phyloP scores from a whole-genome alignment of 2,113 vertebrate genomes.

The Dermatemys mawii region DNA sequence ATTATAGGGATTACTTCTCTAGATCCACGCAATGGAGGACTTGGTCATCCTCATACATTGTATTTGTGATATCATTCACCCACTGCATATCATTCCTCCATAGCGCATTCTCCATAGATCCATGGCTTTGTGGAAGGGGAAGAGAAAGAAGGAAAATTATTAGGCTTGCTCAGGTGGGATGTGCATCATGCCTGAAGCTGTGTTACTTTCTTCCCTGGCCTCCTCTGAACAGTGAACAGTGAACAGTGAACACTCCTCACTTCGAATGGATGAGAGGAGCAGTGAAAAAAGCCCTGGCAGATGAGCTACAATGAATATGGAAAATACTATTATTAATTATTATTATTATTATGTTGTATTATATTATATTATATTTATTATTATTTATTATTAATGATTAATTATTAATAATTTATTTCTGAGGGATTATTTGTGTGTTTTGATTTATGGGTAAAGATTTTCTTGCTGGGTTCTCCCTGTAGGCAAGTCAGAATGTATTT shows the following conservation, averaged over 20 bases:
- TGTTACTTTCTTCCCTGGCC: not conserved
- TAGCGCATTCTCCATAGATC: not conserved
- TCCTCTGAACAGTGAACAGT: not conserved
- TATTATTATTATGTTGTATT: no score
- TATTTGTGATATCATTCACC: not conserved
- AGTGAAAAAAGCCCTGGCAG: not conserved
- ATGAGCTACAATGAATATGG: not conserved
- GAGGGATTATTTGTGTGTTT: not conserved
- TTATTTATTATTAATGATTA: not conserved
- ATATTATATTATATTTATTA: no score
- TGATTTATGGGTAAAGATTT: not conserved
- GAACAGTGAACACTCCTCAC: no score
- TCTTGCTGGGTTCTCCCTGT: not conserved
- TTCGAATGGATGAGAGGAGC: no score
- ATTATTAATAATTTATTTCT: not conserved
- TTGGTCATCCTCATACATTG: accelerated
- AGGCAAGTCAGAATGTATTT: not conserved
- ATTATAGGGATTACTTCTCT: accelerated
- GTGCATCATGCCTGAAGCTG: not conserved
- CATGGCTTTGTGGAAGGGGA: not conserved
- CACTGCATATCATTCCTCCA: not conserved
- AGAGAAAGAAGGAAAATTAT: not conserved
- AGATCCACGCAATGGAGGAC: accelerated
- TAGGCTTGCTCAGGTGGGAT: no score
- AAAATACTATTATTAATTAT: not conserved